Evolutionary conservation across 2,113 vertebrate species (phyloP).

Genomic region (Boulengeromyrus knoepffleri): DNA sequence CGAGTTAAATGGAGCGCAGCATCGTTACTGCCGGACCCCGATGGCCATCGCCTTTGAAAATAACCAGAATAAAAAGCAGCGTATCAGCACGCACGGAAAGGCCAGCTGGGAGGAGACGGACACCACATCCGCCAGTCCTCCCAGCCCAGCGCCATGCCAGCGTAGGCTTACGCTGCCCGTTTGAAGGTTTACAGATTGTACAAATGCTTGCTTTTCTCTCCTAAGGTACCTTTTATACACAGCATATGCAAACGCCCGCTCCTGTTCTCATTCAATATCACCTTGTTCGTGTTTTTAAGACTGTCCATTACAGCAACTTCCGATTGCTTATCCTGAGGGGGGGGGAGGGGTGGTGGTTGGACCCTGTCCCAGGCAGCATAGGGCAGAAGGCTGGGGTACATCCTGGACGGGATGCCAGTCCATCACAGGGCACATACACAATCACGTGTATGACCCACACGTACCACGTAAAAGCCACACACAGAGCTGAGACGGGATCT

Average conservation of each 20-base stretch:
- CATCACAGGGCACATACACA: not conserved
- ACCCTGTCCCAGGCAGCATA: not conserved
- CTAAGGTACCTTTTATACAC: not conserved
- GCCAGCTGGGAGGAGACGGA: not conserved
- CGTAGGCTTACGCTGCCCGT: not conserved
- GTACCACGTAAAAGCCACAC: not conserved
- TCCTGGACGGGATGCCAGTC: not conserved
- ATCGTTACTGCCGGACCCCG: not conserved
- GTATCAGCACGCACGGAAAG: not conserved
- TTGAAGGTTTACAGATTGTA: not conserved
- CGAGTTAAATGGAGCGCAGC: not conserved
- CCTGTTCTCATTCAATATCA: not conserved
- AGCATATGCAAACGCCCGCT: not conserved
- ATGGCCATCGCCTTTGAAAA: not conserved
- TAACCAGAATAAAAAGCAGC: not conserved
- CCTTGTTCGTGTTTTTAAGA: not conserved
- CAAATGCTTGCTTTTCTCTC: not conserved
- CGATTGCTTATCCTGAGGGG: not conserved
- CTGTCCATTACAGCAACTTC: not conserved
- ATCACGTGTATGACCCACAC: not conserved
- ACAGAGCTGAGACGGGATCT: not conserved
- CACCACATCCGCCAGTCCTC: not conserved
- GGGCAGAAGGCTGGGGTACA: not conserved
- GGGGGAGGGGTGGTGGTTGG: not conserved
- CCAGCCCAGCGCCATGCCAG: not conserved